Evolutionary conservation across 2,888 invertebrate genomes (phyloP), one percentile per base, ranked within the genome.

Genomic region (Pterostichus madidus): DNA sequence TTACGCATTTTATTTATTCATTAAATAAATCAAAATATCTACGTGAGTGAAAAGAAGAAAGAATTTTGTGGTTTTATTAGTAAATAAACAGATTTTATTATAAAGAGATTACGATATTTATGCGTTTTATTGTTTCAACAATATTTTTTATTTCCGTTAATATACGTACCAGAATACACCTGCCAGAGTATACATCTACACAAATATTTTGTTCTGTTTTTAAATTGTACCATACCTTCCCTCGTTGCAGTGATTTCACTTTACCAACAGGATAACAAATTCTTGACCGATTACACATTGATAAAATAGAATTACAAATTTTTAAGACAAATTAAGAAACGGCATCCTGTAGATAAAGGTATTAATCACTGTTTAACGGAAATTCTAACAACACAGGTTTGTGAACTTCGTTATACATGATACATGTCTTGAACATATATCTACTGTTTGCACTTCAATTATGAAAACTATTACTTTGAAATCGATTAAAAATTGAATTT

Each of bases 121-220:
- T 39, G 39, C 39, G 39, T 39, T 39, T 49, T 73, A 15, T 17
- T 46, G 39, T 73, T 73, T 73, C 49, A 73, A 73, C 71, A 39
- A 39, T 44, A 11, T 11, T 53, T 80, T 32, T 52, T 80, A 39
- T 73, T 44, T 73, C 79, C 53, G 52, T 80, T 83, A 83, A n/a
- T 76, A 84, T 87, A 87, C 87, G 87, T 87, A 87, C 87, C 86
- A 85, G 85, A 83, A 84, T 56, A 84, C 84, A 85, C 83, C 84
- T 84, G 84, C 85, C 84, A 84, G 76, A 83, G 80, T 59, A 56
- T 84, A 84, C 83, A 84, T 84, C 85, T 85, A 86, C 85, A 85
- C 84, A 82, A 83, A 39, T 83, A 84, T 83, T 80, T 78, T 75
- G 73, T 84, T 83, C 76, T 76, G 59, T 44, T 80, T 39, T 59